Conservation (phyloP, 2,797 vertebrate species). For the Liparis tanakae region DNA sequence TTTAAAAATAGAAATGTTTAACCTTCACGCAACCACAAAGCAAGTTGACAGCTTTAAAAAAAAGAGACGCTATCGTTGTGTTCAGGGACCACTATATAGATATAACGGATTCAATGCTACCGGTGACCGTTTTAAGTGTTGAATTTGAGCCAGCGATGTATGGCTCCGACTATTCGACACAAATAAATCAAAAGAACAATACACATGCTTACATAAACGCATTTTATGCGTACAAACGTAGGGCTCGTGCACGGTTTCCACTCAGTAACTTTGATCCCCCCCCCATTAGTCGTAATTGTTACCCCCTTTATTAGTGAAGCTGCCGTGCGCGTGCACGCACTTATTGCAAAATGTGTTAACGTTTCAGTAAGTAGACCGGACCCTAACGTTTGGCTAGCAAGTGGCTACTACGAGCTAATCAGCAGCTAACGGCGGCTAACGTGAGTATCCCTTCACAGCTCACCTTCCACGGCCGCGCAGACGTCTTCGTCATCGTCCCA, state of each 20-base stretch:
- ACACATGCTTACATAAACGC: conserved; percentile 79
- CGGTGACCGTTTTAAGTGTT: neutral
- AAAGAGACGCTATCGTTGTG: conserved; percentile 8
- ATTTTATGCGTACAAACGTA: conserved; percentile 55
- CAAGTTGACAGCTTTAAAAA: conserved; percentile 19
- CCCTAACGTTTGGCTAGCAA: conserved; percentile 59
- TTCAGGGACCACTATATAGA: neutral
- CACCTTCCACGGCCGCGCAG: conserved; percentile 80
- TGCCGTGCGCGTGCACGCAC: neutral
- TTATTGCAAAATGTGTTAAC: neutral
- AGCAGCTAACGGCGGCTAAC: conserved; percentile 69
- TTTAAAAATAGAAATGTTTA: conserved; percentile 19
- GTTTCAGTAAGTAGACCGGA: conserved; percentile 16
- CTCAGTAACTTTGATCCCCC: conserved; percentile 46
- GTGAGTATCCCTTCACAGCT: conserved; percentile 75
- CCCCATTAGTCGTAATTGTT: neutral
- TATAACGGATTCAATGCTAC: neutral
- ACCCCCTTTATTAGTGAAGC: no score
- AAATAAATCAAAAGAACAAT: conserved; percentile 60
- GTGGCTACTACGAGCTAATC: conserved; percentile 75
- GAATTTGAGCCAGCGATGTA: conserved; percentile 16
- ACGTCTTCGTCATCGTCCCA: conserved; percentile 72
- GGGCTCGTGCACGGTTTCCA: conserved; percentile 35
- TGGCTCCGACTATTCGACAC: conserved; percentile 33
- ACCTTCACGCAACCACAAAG: neutral